Evolutionary conservation across 2,797 vertebrate genomes (phyloP).

Genomic region (Aeoliscus strigatus): DNA sequence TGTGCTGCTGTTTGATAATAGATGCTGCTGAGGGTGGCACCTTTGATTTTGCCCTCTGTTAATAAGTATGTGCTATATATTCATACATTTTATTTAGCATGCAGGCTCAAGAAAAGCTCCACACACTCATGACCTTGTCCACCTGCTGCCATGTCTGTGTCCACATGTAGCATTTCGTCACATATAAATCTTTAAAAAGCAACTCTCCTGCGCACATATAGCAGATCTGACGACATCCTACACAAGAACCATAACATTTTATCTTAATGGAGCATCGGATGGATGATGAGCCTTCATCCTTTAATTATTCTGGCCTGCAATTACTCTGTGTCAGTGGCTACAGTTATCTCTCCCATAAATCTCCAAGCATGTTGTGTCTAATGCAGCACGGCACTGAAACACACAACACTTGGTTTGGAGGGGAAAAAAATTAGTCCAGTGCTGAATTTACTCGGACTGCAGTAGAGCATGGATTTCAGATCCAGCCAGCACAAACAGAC

Average conservation of each 20-base stretch:
- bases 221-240: conserved; percentile 1
- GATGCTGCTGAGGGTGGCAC: conserved; percentile 23
- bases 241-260: conserved; percentile 22
- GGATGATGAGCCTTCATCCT: conserved; percentile 41
- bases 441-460: conserved; percentile 9
- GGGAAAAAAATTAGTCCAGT: neutral
- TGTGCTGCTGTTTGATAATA: conserved; percentile 14
- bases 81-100: conserved; percentile 2
- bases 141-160: conserved; percentile 11
- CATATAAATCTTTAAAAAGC: conserved; percentile 43
- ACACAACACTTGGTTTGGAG: conserved; percentile 4
- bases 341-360: conserved; percentile 33
- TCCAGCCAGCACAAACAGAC: too few relatives aligned
- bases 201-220: conserved; percentile 1
- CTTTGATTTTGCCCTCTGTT: conserved; percentile 22
- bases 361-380: conserved; percentile 19
- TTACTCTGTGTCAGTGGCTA: conserved; percentile 35
- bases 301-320: conserved; percentile 54
- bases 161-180: conserved; percentile 18
- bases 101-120: too few relatives aligned
- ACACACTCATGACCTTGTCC: conserved; percentile 23
- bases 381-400: conserved; percentile 11
- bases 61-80: conserved; percentile 2
- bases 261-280: conserved; percentile 33
- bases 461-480: neutral